Percentiles rank a stretch among this genome's conserved stretches.
phyloP scores from a whole-genome alignment of 2,113 vertebrate genomes.

The Pachycephala philippinensis region DNA sequence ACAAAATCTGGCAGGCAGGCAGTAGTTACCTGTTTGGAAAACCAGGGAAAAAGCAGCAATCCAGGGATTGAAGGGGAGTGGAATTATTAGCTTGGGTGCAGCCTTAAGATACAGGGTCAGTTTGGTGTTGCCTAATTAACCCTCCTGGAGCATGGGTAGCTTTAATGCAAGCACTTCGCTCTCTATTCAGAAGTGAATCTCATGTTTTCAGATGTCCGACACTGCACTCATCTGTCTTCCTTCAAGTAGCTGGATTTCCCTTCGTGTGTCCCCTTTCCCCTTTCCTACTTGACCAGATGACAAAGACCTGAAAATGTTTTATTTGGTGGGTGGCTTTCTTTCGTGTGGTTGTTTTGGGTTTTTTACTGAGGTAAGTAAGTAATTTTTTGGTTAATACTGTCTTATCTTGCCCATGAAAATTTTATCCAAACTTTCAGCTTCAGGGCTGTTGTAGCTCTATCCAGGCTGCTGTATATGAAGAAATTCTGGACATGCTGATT shows the following conservation, averaged over 20 bases:
- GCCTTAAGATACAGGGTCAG: not conserved
- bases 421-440: not conserved
- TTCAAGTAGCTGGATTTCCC: not conserved
- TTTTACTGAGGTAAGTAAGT: not conserved
- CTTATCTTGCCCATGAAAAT: not conserved
- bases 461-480: not conserved
- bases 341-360: not conserved
- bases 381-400: not conserved
- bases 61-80: not conserved
- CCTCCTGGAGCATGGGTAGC: not conserved
- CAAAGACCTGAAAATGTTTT: not conserved
- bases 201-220: not conserved
- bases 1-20: not conserved
- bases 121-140: not conserved
- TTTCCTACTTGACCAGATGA: not conserved
- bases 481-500: not conserved
- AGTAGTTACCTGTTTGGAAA: not conserved
- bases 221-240: not conserved
- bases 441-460: not conserved
- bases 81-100: not conserved
- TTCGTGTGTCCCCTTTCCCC: not conserved
- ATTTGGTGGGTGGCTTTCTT: not conserved
- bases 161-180: not conserved
- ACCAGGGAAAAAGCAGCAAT: not conserved
- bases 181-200: not conserved